A percentile compares a stretch with the other conserved stretches of the same genome.
These are phyloP conservation scores for Hippocampus guttulatus DNA, from an alignment of 2,113 vertebrate genomes.

Conservation along the genomic window DNA sequence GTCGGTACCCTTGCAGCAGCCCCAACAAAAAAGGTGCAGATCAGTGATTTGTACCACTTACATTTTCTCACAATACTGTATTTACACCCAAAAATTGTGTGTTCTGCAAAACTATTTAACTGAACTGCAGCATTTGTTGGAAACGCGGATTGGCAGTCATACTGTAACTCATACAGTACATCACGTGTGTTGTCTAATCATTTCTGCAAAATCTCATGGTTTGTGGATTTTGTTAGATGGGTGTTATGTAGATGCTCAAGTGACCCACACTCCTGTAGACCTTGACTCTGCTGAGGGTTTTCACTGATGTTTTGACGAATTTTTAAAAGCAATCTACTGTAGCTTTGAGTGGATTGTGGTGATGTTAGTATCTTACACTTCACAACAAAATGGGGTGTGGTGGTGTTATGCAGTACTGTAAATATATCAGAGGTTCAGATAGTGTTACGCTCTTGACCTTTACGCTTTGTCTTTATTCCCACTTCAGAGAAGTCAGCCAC, in stretches of 20 bases:
- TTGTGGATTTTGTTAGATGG: background rate
- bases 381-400: slow-evolving; percentile 31
- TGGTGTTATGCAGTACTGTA: slow-evolving; percentile 15
- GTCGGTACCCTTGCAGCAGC: background rate
- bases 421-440: slow-evolving; percentile 15
- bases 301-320: background rate
- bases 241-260: background rate
- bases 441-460: background rate
- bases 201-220: slow-evolving; percentile 9
- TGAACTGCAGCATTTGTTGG: background rate
- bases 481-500: background rate
- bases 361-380: background rate
- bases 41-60: background rate
- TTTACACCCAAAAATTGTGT: background rate
- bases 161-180: slow-evolving; percentile 1
- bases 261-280: background rate
- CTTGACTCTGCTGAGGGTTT: background rate
- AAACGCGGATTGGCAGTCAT: background rate
- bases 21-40: background rate
- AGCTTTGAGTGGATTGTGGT: background rate
- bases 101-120: too few species aligned
- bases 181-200: slow-evolving; percentile 3
- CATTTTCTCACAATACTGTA: background rate
- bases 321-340: background rate
- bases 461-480: slow-evolving; percentile 13